Evolutionary conservation across 2,797 vertebrate species (phyloP).

Genomic region (Macrochelys suwanniensis): DNA sequence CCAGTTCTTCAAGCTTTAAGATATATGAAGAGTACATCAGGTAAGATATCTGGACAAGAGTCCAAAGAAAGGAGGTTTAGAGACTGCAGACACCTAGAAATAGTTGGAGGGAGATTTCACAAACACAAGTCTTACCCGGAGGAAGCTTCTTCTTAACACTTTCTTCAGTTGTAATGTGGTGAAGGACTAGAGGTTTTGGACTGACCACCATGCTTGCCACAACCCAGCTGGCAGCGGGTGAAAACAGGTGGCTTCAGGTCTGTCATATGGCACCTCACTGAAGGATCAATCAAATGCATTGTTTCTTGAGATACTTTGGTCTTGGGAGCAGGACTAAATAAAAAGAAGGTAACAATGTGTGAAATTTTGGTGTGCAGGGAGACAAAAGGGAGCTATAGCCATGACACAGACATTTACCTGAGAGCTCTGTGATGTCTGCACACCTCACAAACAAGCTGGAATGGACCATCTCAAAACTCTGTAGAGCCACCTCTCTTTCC

Average conservation of each 20-base stretch:
- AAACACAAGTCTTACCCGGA: background rate
- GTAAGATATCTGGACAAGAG: background rate
- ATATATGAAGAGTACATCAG: background rate
- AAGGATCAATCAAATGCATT: background rate
- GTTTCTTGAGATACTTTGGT: background rate
- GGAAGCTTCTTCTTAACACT: background rate
- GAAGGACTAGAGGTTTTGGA: background rate
- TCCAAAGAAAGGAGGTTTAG: background rate
- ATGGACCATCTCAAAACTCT: background rate
- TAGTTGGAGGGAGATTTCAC: background rate
- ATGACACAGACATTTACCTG: slow-evolving; percentile 22
- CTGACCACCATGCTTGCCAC: background rate
- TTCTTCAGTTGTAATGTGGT: background rate
- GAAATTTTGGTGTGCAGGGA: background rate
- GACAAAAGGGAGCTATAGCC: background rate
- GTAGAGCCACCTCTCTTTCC: background rate
- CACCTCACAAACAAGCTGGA: background rate
- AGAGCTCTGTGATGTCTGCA: slow-evolving; percentile 10
- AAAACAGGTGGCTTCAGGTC: background rate
- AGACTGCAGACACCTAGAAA: background rate
- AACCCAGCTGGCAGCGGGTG: background rate
- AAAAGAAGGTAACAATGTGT: slow-evolving; percentile 16
- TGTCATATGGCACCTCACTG: background rate
- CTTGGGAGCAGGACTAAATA: background rate
- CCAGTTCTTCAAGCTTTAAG: background rate